Percentiles rank a stretch among this genome's conserved stretches.
phyloP scores from a whole-genome alignment of 2,888 invertebrate species.

The Sepioteuthis lessoniana region DNA sequence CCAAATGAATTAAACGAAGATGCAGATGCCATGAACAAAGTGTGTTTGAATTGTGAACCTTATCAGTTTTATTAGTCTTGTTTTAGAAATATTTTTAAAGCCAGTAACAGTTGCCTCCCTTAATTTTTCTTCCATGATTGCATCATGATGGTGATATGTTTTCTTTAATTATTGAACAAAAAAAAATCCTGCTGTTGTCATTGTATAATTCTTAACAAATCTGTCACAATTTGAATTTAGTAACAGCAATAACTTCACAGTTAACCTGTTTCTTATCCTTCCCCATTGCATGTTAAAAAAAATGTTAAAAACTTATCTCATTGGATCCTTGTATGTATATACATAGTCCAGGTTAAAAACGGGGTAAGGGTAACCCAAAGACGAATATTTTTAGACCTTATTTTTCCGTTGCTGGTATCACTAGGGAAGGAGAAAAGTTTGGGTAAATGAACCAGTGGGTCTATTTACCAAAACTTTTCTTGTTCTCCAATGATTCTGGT shows the following conservation, averaged over 20 bases:
- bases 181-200: neutral
- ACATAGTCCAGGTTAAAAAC: no score
- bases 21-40: slow-evolving; percentile 1
- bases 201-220: slow-evolving; percentile 4
- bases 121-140: neutral
- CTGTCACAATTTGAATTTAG: slow-evolving; percentile 33
- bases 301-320: neutral
- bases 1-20: neutral
- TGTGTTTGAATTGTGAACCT: neutral
- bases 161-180: neutral
- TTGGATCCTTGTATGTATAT: neutral
- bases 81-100: neutral
- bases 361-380: no score
- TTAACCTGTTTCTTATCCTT: neutral
- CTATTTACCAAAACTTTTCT: no score
- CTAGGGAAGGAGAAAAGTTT: no score
- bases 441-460: no score
- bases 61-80: neutral
- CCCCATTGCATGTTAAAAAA: neutral
- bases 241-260: neutral
- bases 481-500: no score
- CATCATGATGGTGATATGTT: neutral
- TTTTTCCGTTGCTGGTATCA: no score
- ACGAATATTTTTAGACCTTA: no score
- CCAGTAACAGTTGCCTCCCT: neutral